These are phyloP conservation scores for Drosophila tristis DNA, from an alignment of 1,140 invertebrate genomes.

Conservation along the genomic window DNA sequence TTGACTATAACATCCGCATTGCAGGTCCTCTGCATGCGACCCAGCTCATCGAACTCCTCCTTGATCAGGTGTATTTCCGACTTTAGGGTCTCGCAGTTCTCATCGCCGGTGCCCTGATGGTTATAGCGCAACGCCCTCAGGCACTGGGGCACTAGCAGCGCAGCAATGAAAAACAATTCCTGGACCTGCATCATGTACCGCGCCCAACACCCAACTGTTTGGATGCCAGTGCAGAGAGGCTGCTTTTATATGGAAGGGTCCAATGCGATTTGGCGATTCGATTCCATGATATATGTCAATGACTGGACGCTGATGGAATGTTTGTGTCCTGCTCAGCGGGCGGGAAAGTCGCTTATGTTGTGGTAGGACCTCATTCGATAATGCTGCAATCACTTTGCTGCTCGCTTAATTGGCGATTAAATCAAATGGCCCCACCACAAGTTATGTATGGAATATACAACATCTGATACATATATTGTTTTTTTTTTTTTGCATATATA, in stretches of 20 bases:
- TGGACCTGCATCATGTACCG: constrained; percentile 62
- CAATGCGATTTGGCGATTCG: constrained; percentile 31
- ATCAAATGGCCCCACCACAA: constrained; percentile 61
- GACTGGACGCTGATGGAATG: constrained; percentile 52
- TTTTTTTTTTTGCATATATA: no score
- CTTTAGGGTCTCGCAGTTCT: constrained; percentile 91
- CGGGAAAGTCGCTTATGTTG: constrained; percentile 44
- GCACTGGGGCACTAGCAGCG: constrained; percentile 61
- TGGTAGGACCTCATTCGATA: constrained; percentile 49
- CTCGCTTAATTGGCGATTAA: constrained; percentile 72
- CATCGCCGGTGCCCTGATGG: constrained; percentile 84
- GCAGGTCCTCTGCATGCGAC: constrained; percentile 91
- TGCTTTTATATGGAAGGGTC: constrained; percentile 56
- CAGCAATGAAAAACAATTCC: constrained; percentile 60
- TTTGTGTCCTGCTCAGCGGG: constrained; percentile 66
- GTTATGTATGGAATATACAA: not conserved
- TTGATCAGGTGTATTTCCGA: constrained; percentile 92
- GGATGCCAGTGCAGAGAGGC: not conserved
- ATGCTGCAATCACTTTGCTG: constrained; percentile 22
- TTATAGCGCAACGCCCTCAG: constrained; percentile 71
- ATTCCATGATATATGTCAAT: constrained; percentile 57
- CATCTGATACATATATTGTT: no score
- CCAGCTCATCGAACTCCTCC: constrained; percentile 94
- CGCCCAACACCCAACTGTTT: constrained; percentile 48
- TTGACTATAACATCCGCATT: constrained; percentile 93